These are phyloP conservation scores for Tetragnatha montana DNA, from an alignment of 2,888 invertebrate species.

Conservation along the genomic window DNA sequence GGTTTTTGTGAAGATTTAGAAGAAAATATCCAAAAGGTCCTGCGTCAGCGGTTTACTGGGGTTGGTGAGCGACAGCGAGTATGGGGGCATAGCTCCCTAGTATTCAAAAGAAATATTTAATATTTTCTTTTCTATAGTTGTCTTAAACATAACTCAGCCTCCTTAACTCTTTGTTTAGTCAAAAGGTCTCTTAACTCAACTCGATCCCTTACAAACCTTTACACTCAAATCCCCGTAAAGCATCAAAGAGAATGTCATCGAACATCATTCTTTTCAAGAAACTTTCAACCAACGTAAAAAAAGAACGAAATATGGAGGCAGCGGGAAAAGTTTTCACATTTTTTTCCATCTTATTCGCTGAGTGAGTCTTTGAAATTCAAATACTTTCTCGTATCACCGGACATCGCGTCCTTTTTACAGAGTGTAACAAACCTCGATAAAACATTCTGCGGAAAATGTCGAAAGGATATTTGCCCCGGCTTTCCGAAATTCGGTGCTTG, in stretches of 20 bases:
- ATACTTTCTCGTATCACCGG: conserved; percentile 24
- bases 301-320: not conserved
- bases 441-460: not conserved
- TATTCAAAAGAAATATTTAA: too few species aligned
- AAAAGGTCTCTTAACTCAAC: too few species aligned
- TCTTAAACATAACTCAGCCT: not conserved
- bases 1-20: too few species aligned
- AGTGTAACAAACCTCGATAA: not conserved
- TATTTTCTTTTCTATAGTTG: not conserved
- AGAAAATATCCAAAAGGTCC: too few species aligned
- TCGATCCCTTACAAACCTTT: too few species aligned
- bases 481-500: not conserved
- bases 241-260: not conserved
- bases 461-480: not conserved
- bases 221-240: not conserved
- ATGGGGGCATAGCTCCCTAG: too few species aligned
- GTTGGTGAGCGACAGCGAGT: too few species aligned
- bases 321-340: conserved; percentile 29
- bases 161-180: too few species aligned
- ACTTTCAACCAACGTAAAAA: not conserved
- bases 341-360: conserved; percentile 18
- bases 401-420: conserved; percentile 20
- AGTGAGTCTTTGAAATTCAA: conserved; percentile 46
- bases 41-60: too few species aligned
- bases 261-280: not conserved